A percentile compares a stretch with the other conserved stretches of the same genome.
Conservation (phyloP, 2,888 invertebrate genomes). For the Creontiades dilutus region DNA sequence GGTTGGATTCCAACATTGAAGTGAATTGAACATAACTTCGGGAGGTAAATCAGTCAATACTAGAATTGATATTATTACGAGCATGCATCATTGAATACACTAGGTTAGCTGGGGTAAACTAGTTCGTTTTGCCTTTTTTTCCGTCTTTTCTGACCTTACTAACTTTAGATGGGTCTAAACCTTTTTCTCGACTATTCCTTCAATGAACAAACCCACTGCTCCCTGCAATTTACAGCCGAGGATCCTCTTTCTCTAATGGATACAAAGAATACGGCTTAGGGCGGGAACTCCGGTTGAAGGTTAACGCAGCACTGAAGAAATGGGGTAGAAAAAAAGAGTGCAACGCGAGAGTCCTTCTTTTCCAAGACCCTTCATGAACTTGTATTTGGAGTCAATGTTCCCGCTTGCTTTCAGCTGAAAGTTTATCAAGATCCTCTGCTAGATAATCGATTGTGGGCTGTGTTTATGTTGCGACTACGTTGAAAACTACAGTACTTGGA, state of each 20-base stretch:
- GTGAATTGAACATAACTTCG: no score
- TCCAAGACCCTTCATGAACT: background rate
- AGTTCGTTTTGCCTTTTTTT: background rate
- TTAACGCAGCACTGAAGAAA: constrained; percentile 6
- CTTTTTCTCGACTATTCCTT: background rate
- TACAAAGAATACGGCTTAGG: constrained; percentile 33
- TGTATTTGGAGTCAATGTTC: background rate
- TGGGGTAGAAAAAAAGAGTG: constrained; percentile 1
- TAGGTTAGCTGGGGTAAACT: no score
- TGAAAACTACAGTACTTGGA: no score
- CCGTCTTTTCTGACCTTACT: background rate
- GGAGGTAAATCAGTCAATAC: no score
- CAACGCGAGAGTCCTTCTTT: background rate
- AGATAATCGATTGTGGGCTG: no score
- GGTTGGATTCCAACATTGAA: no score
- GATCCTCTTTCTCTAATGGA: constrained; percentile 1
- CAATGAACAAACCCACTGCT: background rate
- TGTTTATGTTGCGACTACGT: no score
- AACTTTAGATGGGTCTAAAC: background rate
- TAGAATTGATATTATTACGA: no score
- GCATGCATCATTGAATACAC: no score
- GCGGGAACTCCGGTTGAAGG: background rate
- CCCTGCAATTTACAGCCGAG: background rate
- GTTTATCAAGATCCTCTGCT: no score
- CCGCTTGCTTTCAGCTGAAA: no score